A percentile compares a stretch with the other conserved stretches of the same genome.
Evolutionary conservation across 2,797 vertebrate species (phyloP).

Genomic region (Anguilla anguilla): DNA sequence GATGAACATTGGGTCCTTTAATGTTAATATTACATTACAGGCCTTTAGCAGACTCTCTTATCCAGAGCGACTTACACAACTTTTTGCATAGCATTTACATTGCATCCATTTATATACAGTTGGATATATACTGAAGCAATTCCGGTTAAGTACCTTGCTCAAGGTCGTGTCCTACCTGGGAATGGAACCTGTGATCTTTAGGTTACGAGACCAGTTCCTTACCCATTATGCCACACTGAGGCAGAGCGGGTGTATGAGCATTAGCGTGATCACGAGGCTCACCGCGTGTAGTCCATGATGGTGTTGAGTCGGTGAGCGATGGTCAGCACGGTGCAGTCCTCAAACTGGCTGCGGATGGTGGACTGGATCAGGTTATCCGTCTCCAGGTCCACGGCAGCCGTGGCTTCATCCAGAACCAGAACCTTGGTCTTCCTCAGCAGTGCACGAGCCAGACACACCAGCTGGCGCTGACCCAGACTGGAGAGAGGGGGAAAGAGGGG

Average conservation of each 20-base stretch:
- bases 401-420: constrained; percentile 93
- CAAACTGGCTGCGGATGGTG: constrained; percentile 90
- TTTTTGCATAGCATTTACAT: too few species aligned
- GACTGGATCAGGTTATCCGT: constrained; percentile 93
- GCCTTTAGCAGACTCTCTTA: too few species aligned
- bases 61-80: too few species aligned
- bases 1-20: neutral
- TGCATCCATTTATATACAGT: too few species aligned
- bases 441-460: constrained; percentile 91
- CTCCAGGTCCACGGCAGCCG: constrained; percentile 93
- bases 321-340: constrained; percentile 88
- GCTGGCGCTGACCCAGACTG: constrained; percentile 92
- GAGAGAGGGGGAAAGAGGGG: constrained; percentile 34
- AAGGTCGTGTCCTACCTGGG: too few species aligned
- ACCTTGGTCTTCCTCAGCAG: constrained; percentile 93
- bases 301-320: constrained; percentile 95
- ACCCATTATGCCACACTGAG: neutral
- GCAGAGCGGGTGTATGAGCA: neutral
- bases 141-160: too few species aligned
- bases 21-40: neutral
- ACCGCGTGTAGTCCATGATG: constrained; percentile 95
- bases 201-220: too few species aligned
- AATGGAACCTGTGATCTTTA: too few species aligned
- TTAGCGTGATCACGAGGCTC: constrained; percentile 16
- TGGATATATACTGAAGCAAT: too few species aligned